phyloP scores from a whole-genome alignment of 2,797 vertebrate species.

The Heterohyrax brucei region DNA sequence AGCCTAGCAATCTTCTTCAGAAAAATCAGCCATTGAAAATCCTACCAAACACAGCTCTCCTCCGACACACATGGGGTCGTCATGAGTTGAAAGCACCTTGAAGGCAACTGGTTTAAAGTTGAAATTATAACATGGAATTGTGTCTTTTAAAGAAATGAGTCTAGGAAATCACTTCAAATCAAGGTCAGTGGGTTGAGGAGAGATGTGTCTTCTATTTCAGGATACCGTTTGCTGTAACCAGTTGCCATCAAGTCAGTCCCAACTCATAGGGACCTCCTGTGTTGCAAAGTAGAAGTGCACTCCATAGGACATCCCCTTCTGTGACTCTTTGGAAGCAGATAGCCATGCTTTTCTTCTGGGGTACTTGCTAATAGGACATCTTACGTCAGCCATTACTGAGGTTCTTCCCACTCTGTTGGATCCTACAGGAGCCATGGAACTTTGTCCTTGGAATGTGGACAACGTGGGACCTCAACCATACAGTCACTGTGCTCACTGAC shows the following conservation, averaged over 20 bases:
- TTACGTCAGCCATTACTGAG: too few species aligned
- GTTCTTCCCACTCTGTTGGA: background rate
- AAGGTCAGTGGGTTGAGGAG: background rate
- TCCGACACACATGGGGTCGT: too few species aligned
- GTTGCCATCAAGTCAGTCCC: background rate
- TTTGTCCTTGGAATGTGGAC: background rate
- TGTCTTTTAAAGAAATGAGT: background rate
- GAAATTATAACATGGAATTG: background rate
- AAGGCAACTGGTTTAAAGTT: background rate
- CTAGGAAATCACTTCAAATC: background rate
- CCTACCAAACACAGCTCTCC: too few species aligned
- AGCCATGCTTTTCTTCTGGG: too few species aligned
- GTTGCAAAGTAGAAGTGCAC: background rate
- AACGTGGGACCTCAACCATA: background rate
- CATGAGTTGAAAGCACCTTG: too few species aligned
- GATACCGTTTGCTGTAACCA: background rate
- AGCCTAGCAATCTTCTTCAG: too few species aligned
- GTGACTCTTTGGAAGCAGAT: too few species aligned
- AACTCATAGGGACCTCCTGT: background rate
- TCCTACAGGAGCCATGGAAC: background rate
- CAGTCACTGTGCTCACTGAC: background rate
- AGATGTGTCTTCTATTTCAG: background rate
- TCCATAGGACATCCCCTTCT: too few species aligned
- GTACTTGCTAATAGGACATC: background rate
- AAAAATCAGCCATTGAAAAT: too few species aligned